Evolutionary conservation across 2,888 invertebrate genomes (phyloP).

Genomic region (Mystacides longicornis): DNA sequence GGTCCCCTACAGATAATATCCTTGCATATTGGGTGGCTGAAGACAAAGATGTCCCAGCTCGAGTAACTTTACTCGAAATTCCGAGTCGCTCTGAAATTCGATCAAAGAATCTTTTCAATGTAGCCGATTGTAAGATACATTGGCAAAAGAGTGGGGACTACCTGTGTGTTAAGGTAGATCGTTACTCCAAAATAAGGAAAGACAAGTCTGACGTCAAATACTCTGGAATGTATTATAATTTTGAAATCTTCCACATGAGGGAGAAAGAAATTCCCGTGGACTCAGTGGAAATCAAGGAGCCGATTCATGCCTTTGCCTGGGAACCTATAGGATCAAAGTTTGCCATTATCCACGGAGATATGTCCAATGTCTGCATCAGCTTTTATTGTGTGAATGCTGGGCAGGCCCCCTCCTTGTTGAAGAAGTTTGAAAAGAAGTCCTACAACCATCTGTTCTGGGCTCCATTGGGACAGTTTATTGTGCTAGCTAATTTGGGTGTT

Average conservation of each 20-base stretch:
- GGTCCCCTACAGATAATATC: slow-evolving; percentile 96
- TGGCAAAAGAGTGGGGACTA: slow-evolving; percentile 99
- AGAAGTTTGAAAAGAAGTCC: slow-evolving; percentile 81
- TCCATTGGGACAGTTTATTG: slow-evolving; percentile 90
- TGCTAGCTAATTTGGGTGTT: slow-evolving; percentile 79
- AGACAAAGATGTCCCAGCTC: slow-evolving; percentile 91
- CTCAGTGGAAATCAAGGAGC: slow-evolving; percentile 91
- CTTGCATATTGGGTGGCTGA: slow-evolving; percentile 99
- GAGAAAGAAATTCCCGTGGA: slow-evolving; percentile 98
- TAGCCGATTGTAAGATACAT: slow-evolving; percentile 96
- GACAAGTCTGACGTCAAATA: slow-evolving; percentile 92
- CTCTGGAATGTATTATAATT: slow-evolving; percentile 95
- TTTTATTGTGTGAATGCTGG: slow-evolving; percentile 90
- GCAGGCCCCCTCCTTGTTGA: slow-evolving; percentile 79
- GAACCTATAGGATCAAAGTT: slow-evolving; percentile 96
- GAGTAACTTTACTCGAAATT: slow-evolving; percentile 87
- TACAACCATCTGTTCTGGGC: slow-evolving; percentile 95
- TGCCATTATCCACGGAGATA: slow-evolving; percentile 92
- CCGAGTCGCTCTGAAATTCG: slow-evolving; percentile 84
- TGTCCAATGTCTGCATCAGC: slow-evolving; percentile 73
- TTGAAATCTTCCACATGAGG: slow-evolving; percentile 98
- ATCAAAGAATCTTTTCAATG: slow-evolving; percentile 94
- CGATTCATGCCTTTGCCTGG: slow-evolving; percentile 94
- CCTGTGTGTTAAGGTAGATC: slow-evolving; percentile 83
- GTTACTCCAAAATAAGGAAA: slow-evolving; percentile 84